Evolutionary conservation across 37 sponge, comb jelly and placozoan species (phyloP).

Genomic region (Mnemiopsis leidyi): DNA sequence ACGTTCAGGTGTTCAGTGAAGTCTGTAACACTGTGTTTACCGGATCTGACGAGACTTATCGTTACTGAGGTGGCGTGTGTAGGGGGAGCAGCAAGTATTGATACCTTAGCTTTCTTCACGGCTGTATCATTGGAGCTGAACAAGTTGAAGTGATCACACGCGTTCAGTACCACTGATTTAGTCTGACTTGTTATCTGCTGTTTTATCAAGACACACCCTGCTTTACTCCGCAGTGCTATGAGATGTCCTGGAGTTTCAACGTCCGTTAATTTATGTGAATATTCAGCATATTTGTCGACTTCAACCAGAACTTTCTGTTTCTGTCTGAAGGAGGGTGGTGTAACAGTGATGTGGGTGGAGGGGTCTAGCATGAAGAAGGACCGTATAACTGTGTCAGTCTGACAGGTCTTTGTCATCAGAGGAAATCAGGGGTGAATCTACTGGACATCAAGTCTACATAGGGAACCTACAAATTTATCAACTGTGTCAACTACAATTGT

Average conservation of each 20-base stretch:
- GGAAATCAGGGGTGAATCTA: too few species aligned
- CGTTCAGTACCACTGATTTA: background rate
- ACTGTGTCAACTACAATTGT: too few species aligned
- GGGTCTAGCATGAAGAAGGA: background rate
- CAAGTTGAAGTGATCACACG: background rate
- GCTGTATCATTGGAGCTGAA: background rate
- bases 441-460: too few species aligned
- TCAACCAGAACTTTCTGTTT: background rate
- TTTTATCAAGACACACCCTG: background rate
- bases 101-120: background rate
- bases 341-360: background rate
- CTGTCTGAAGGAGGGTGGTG: background rate
- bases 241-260: background rate
- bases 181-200: background rate
- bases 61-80: background rate
- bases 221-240: background rate
- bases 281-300: background rate
- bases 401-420: background rate
- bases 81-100: background rate
- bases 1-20: background rate
- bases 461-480: too few species aligned
- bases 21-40: background rate
- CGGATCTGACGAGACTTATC: background rate
- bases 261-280: background rate
- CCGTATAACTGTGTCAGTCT: background rate